Evolutionary conservation across 37 sponge, comb jelly and placozoan genomes (phyloP).

Genomic region (Chondrosia reniformis): DNA sequence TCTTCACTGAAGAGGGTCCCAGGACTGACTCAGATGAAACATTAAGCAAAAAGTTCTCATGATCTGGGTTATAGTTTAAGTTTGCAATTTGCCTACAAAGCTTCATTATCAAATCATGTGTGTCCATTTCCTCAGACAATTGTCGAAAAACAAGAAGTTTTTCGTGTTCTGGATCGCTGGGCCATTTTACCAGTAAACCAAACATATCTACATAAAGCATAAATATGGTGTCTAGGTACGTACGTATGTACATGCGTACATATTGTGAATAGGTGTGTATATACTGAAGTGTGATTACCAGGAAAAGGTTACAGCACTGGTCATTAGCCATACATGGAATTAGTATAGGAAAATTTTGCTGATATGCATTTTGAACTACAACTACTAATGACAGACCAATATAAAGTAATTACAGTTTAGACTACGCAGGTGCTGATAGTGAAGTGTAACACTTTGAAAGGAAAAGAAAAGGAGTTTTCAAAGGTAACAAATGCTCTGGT

Average conservation of each 20-base stretch:
- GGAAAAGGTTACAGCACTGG: background rate
- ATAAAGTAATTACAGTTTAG: too few species aligned
- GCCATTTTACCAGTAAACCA: slow-evolving; percentile 68
- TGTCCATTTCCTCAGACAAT: background rate
- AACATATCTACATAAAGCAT: slow-evolving; percentile 32
- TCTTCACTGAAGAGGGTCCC: background rate
- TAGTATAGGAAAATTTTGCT: too few species aligned
- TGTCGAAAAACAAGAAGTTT: slow-evolving; percentile 63
- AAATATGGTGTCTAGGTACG: background rate
- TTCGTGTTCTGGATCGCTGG: slow-evolving; percentile 63
- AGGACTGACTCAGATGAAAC: background rate
- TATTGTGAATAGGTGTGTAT: background rate
- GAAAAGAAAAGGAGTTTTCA: background rate
- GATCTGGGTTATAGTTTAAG: slow-evolving; percentile 38
- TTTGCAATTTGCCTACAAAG: slow-evolving; percentile 45
- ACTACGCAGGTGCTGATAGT: too few species aligned
- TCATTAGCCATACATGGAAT: too few species aligned
- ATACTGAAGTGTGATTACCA: background rate
- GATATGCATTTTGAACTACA: too few species aligned
- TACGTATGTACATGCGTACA: background rate
- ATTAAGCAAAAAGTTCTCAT: slow-evolving; percentile 15
- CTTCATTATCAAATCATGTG: background rate
- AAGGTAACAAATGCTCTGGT: background rate
- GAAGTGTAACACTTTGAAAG: too few species aligned
- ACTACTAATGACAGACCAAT: too few species aligned